phyloP scores from a whole-genome alignment of 2,797 vertebrate species.

The Leptoclinus maculatus region DNA sequence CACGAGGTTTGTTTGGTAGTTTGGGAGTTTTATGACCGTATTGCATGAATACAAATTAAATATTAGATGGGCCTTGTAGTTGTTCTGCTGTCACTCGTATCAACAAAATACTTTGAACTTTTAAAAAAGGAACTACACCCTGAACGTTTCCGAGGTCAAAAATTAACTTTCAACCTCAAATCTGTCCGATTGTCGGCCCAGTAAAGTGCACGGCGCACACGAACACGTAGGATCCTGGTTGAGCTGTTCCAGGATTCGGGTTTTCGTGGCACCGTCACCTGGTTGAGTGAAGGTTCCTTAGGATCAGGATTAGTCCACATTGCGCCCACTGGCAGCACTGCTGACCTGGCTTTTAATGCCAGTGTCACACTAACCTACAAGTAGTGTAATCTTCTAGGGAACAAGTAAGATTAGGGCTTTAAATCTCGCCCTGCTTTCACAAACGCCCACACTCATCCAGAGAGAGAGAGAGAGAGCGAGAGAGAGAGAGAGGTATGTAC shows the following conservation, averaged over 20 bases:
- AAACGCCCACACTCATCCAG: constrained; percentile 9
- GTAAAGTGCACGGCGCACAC: too few relatives aligned
- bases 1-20: not conserved
- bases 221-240: not conserved
- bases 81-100: not conserved
- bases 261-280: constrained; percentile 7
- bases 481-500: constrained; percentile 18
- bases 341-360: constrained; percentile 54
- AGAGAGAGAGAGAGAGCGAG: not conserved
- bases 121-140: too few relatives aligned
- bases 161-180: not conserved
- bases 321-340: constrained; percentile 3
- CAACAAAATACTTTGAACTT: not conserved
- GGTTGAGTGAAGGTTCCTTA: constrained; percentile 3
- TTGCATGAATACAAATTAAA: too few relatives aligned
- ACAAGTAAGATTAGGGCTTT: constrained; percentile 35
- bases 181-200: not conserved
- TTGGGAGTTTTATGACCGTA: too few relatives aligned
- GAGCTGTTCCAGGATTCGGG: not conserved
- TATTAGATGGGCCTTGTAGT: not conserved
- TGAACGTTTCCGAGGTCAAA: not conserved
- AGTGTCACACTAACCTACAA: constrained; percentile 73
- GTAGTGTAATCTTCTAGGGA: constrained; percentile 20
- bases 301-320: constrained; percentile 58
- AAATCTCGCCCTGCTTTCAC: constrained; percentile 17